These are phyloP conservation scores for Patella pellucida DNA, from an alignment of 2,888 invertebrate species.

Conservation along the genomic window DNA sequence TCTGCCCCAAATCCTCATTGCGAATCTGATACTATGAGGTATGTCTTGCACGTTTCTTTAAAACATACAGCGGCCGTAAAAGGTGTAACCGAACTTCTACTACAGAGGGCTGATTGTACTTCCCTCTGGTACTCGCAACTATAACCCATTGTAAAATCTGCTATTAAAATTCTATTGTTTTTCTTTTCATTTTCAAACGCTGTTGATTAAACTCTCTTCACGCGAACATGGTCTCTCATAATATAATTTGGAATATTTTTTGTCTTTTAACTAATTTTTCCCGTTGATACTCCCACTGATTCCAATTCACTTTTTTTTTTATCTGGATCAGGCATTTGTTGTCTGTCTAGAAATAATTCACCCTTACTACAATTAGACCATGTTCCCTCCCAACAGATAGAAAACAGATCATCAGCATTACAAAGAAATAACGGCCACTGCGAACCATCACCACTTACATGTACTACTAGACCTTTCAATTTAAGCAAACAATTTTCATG, in stretches of 20 bases:
- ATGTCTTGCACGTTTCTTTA: background rate
- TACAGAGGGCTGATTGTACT: background rate
- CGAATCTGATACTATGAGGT: background rate
- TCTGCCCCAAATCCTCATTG: background rate
- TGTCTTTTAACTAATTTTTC: no score
- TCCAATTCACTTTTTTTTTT: no score
- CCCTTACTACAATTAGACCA: slow-evolving; percentile 10
- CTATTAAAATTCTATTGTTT: background rate
- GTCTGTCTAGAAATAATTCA: background rate
- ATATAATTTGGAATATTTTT: no score
- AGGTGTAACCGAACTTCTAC: background rate
- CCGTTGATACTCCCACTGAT: no score
- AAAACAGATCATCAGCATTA: background rate
- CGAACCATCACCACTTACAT: background rate
- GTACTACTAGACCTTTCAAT: background rate
- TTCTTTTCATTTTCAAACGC: background rate
- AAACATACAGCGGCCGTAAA: background rate
- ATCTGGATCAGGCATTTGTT: no score
- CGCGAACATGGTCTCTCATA: background rate
- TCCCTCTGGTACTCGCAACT: background rate
- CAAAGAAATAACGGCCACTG: background rate
- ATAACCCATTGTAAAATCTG: background rate
- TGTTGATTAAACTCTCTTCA: background rate
- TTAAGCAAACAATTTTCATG: slow-evolving; percentile 13
- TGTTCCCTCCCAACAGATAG: background rate